Evolutionary conservation across 2,113 vertebrate species (phyloP), one percentile per base, ranked within the genome.

Genomic region (Scopus umbretta): DNA sequence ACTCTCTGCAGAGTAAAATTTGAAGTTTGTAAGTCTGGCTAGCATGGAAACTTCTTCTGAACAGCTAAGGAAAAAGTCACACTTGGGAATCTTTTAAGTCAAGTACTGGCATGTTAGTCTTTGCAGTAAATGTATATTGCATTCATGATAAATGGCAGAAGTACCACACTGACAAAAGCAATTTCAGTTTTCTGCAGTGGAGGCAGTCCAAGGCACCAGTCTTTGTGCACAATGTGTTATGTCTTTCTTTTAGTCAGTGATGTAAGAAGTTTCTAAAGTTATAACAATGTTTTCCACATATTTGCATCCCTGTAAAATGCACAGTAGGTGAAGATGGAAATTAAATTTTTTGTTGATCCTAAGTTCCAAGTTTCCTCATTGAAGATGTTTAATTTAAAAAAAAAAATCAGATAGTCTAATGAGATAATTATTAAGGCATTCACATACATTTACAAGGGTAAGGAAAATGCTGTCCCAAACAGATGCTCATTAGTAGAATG

Each of bases 261-360:
- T n/a, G 14, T 25, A 74, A 84, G 68, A 80, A 45, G 40, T 86
- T 66, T 63, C 56, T 68, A 1, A 74, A 91, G 59, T 62, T 74
- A 75, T 19, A n/a, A 49, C 47, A 72, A 25, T n/a, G 36, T 73
- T 95, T 92, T 45, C 73, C 52, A 19, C 49, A 15, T 56, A 91
- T 97, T 91, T 96, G 94, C 93, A 95, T 96, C 34, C 43, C 56
- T 95, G 61, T 92, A 92, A 91, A 96, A 87, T 79, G 86, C 89
- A 91, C n/a, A 71, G 80, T 84, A 86, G 61, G 18, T 75, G 18
- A 81, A 86, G 52, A 71, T 40, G 73, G 30, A 85, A 95, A 95
- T 95, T 32, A 67, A 3, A 38, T 59, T 79, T 96, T 52, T 71
- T 86, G 91, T 71, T 92, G 86, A 90, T 93, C 58, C 68, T 74